Evolutionary conservation across 2,797 vertebrate genomes (phyloP).

Genomic region (Acropternis orthonyx): DNA sequence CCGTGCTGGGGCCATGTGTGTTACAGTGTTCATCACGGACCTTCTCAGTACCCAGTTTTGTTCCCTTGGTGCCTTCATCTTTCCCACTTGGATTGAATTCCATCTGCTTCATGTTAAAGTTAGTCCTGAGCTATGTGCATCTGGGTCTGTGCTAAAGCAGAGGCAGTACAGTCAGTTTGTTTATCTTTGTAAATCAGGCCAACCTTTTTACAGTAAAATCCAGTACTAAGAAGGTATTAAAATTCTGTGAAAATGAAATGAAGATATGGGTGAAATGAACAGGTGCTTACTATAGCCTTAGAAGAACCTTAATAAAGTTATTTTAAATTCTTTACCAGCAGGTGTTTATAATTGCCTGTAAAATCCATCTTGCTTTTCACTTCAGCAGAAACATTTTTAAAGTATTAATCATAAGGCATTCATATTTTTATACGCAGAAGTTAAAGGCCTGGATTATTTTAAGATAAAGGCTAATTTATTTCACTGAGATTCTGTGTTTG

Average conservation of each 20-base stretch:
- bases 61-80: background rate
- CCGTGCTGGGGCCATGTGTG: fast-evolving
- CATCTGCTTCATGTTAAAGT: fast-evolving
- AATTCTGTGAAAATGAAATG: background rate
- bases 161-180: background rate
- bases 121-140: background rate
- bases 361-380: slow-evolving; percentile 1
- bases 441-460: background rate
- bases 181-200: background rate
- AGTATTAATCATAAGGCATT: background rate
- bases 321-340: slow-evolving; percentile 24
- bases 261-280: background rate
- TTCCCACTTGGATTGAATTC: background rate
- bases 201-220: background rate
- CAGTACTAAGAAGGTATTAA: background rate
- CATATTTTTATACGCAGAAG: background rate
- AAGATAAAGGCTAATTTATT: slow-evolving; percentile 19
- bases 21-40: fast-evolving
- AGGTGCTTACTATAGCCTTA: background rate
- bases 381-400: slow-evolving; percentile 5
- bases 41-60: background rate
- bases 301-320: background rate
- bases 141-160: background rate
- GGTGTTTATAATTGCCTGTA: slow-evolving; percentile 8
- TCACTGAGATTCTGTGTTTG: background rate